Percentiles rank a stretch among this genome's conserved stretches.
Evolutionary conservation across 2,113 vertebrate genomes (phyloP).

Genomic region (Engraulis encrasicolus): DNA sequence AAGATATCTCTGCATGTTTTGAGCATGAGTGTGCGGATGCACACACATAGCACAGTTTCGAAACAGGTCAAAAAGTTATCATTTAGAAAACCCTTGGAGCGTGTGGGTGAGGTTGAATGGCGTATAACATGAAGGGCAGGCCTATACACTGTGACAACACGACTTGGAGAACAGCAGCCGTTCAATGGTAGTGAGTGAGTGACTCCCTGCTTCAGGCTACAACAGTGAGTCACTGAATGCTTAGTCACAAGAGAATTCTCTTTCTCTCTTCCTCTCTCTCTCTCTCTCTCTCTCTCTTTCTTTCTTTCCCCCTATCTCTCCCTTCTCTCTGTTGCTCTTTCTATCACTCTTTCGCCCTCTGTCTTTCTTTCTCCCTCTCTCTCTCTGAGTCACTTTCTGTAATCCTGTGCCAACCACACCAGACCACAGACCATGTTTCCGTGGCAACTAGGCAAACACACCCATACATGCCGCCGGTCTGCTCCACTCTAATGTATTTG

Average conservation of each 20-base stretch:
- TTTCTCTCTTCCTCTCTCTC: neutral
- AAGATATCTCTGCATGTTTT: neutral
- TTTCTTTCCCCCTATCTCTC: neutral
- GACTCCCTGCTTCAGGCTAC: slow-evolving; percentile 38
- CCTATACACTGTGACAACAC: neutral
- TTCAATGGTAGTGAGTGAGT: slow-evolving; percentile 21
- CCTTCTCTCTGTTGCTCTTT: neutral
- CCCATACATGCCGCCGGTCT: neutral
- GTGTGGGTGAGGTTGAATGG: neutral
- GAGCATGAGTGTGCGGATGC: slow-evolving; percentile 25
- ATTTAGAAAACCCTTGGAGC: neutral
- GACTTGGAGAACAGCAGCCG: neutral
- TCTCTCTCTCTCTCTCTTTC: slow-evolving; percentile 4
- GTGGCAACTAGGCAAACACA: neutral
- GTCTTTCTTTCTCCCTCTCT: neutral
- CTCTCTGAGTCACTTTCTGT: slow-evolving; percentile 15
- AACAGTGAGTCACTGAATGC: slow-evolving; percentile 39
- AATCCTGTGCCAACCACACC: neutral
- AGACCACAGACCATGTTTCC: slow-evolving; percentile 9
- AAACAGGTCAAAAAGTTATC: neutral
- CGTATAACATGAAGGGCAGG: no score
- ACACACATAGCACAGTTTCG: neutral
- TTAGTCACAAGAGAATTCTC: slow-evolving; percentile 7
- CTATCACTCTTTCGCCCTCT: neutral
- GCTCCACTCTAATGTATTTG: neutral